Base-by-base conservation (phyloP, 2,113 vertebrate genomes). In the Drymodes brunneopygia region DNA sequence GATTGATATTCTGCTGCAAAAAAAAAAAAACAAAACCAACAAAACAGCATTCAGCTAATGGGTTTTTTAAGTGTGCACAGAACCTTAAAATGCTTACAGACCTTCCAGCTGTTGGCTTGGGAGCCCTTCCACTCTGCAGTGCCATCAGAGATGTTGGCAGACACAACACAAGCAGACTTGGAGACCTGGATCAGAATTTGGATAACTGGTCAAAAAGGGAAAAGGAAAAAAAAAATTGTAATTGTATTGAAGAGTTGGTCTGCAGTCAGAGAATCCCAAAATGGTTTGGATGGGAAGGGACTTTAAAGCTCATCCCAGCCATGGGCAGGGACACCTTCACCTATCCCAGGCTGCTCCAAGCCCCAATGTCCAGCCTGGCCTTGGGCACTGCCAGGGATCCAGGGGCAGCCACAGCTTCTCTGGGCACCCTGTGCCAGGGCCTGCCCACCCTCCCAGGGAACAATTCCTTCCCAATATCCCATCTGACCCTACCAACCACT, bases 31-130 rank as follows among this genome's bases (percentile, higher is more conserved):
- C 47, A 3, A 6, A 38, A 38, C 38, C 38, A n/a, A n/a, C n/a
- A n/a, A n/a, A n/a, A n/a, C n/a, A n/a, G n/a, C 31, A 50, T 86
- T 64, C 61, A 42, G 66, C 54, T 90, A 92, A 93, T 90, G 82
- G 40, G 8, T 22, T 93, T 95, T 65, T 75, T 1, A 82, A 90
- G n/a, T 16, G 48, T 15, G 8, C 20, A 38, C 44, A 1, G 3
- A 84, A 54, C 62, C 19, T 66, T 70, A 24, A 88, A 94, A 73
- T 0, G 0, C 48, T 75, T 35, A 9, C 18, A 62, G 74, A 72
- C 15, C 12, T 40, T 33, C 10, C 35, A 67, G 48, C 53, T 79
- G 82, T 64, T 74, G 35, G 14, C 38, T 36, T 40, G 57, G 12
- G 40, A 79, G 53, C 79, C 40, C 25, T 67, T 69, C 61, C 22